These are phyloP conservation scores for Lydus trimaculatus DNA, from an alignment of 2,888 invertebrate genomes.

Conservation along the genomic window DNA sequence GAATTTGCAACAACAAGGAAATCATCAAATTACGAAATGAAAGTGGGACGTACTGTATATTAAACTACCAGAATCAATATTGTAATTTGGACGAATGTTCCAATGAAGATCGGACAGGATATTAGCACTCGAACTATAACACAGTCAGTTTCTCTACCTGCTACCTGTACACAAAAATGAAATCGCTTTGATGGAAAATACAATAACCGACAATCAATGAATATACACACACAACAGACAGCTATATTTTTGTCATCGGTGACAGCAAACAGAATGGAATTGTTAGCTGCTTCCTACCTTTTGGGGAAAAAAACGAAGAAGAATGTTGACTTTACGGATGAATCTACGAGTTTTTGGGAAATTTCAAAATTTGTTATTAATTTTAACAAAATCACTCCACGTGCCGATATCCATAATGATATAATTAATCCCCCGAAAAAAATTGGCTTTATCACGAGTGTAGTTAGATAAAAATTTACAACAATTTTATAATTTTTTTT, in stretches of 20 bases:
- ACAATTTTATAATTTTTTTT: background rate
- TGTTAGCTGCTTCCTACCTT: background rate
- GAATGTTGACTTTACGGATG: background rate
- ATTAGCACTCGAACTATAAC: background rate
- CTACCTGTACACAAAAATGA: background rate
- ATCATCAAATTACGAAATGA: background rate
- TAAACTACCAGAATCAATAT: no score
- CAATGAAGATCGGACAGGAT: no score
- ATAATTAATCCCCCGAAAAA: background rate
- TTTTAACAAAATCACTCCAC: background rate
- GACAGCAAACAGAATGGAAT: slow-evolving; percentile 2
- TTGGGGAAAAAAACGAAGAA: background rate
- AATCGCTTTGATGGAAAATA: background rate
- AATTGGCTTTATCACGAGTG: background rate
- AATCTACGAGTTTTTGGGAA: background rate
- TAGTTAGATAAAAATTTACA: background rate
- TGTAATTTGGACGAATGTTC: no score
- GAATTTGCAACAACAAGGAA: background rate
- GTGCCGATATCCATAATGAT: background rate
- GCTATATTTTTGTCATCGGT: slow-evolving; percentile 8
- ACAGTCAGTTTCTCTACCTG: background rate
- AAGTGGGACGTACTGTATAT: no score
- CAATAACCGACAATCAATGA: background rate
- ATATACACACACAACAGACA: no score
- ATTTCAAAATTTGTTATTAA: background rate